Evolutionary conservation across 2,888 invertebrate species (phyloP).

Genomic region (Aphodius granarius): DNA sequence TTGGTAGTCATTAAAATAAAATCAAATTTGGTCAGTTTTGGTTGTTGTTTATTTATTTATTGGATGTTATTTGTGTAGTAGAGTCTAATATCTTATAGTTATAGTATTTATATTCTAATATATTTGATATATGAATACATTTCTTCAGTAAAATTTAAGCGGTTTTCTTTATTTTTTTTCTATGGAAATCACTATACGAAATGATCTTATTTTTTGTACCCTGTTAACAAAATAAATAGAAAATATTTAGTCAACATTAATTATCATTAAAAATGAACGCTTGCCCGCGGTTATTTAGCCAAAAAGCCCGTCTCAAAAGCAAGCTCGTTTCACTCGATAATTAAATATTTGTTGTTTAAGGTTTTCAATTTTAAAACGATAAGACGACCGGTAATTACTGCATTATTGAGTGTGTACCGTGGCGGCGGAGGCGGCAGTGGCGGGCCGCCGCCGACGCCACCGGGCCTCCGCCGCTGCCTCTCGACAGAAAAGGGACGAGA

Average conservation of each 20-base stretch:
- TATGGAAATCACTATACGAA: not conserved
- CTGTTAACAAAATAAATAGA: no score
- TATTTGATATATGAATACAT: not conserved
- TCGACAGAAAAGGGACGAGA: slow-evolving; percentile 42
- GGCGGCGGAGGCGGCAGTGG: slow-evolving; percentile 20
- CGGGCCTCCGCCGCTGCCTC: not conserved
- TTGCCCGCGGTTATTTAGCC: not conserved
- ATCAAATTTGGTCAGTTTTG: not conserved
- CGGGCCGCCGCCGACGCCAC: not conserved
- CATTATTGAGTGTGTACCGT: slow-evolving; percentile 41
- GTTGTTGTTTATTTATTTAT: not conserved
- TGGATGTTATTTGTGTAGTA: not conserved
- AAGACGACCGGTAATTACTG: slow-evolving; percentile 40
- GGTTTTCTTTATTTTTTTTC: not conserved
- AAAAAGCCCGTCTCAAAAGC: not conserved
- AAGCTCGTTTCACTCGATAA: slow-evolving; percentile 13
- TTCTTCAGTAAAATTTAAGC: not conserved
- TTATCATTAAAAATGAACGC: not conserved
- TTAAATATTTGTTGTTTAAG: slow-evolving; percentile 28
- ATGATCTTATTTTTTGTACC: no score
- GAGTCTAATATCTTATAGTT: slow-evolving; percentile 17
- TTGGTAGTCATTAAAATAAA: slow-evolving; percentile 43
- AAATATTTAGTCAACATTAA: no score
- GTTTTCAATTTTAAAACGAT: slow-evolving; percentile 27
- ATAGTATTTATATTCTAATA: slow-evolving; percentile 3